Evolutionary conservation across 2,797 vertebrate genomes (phyloP).

Genomic region (Trematocara caparti): DNA sequence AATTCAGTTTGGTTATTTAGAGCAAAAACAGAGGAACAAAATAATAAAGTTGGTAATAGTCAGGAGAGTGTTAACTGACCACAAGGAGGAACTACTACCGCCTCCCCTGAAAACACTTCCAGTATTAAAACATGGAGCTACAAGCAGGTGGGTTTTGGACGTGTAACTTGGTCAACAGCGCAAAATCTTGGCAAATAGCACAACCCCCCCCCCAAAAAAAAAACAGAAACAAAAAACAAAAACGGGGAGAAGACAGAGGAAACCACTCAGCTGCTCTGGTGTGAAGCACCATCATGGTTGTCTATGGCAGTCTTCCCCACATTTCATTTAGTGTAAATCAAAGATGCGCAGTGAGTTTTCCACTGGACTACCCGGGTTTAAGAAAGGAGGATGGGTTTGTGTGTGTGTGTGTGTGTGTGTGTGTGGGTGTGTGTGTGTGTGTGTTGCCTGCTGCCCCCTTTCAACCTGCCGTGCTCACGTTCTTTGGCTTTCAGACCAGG

Average conservation of each 20-base stretch:
- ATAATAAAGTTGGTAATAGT: not conserved
- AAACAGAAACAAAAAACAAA: rapidly evolving
- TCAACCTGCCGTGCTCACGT: not conserved
- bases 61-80: slow-evolving; percentile 12
- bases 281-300: slow-evolving; percentile 13
- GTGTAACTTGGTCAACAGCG: slow-evolving; percentile 35
- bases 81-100: not conserved
- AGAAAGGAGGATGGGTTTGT: not conserved
- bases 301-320: not conserved
- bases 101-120: slow-evolving; percentile 25
- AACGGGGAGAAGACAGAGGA: not conserved
- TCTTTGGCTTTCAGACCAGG: slow-evolving; percentile 51
- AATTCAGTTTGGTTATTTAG: slow-evolving; percentile 7
- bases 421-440: not conserved
- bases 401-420: not conserved
- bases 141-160: slow-evolving; percentile 23
- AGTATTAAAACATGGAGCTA: slow-evolving; percentile 25
- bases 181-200: not conserved
- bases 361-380: not conserved
- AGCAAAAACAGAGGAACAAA: not conserved
- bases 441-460: slow-evolving; percentile 6
- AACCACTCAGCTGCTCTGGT: slow-evolving; percentile 16
- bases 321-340: slow-evolving; percentile 27
- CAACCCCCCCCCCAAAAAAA: not conserved
- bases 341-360: not conserved